Base-by-base conservation (phyloP, 2,113 vertebrate species). In the Cephalopholis sonnerati region DNA sequence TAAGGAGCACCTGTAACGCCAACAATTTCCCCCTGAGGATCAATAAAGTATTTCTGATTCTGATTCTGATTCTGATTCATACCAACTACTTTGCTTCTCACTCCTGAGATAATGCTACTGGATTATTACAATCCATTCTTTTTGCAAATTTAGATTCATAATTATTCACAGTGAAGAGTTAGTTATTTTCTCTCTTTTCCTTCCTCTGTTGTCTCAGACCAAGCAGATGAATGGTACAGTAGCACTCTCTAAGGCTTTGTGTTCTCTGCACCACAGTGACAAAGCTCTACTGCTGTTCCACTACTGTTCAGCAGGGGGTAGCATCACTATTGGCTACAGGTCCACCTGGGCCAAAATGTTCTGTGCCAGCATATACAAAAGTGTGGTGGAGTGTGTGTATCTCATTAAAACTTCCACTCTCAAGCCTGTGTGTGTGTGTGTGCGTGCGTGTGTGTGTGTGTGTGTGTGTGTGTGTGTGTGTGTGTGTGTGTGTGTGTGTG, bases 251-350 rank as follows among this genome's bases (percentile, higher is more conserved):
- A 18, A n/a, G 57, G 53, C 36, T 7, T 36, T 7, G 36, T 36
- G 36, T 36, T 7, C 3, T 4, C 36, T 36, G 36, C 36, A 4
- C 50, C 54, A 18, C 2, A 29, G 65, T n/a, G 17, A 36, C 25
- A 29, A 58, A 82, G 79, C 85, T 53, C 62, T 74, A 62, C 32
- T 75, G 66, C 79, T 75, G 79, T 13, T 88, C 2, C 71, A 85
- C 83, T 77, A 85, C 25, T 74, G 82, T 54, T 24, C 89, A 88
- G 89, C 84, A 90, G 83, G 82, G 46, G 75, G 78, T 22, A 87
- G 87, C 59, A 55, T 74, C 44, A 67, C 69, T 85, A 77, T 0
- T 0, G 50, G n/a, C 36, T 36, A 7, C 7, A 7, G 36, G 36
- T 36, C 55, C 68, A 74, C 71, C 63, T 70, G 76, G 55, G 39